Conservation (phyloP, 2,113 vertebrate genomes). For the Centrocercus urophasianus region DNA sequence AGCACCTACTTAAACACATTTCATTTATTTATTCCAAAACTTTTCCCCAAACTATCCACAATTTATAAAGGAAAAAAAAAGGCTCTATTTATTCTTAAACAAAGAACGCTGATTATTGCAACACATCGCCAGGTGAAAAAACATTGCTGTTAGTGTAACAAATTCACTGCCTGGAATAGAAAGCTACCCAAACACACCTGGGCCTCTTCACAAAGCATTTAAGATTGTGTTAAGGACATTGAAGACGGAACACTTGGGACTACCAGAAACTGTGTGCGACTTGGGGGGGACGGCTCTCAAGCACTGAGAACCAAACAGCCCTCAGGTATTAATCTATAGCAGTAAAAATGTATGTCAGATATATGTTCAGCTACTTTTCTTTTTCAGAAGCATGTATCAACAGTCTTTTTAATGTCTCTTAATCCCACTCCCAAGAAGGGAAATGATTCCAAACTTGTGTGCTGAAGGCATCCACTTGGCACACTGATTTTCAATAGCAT, state of each 20-base stretch:
- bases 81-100: neutral
- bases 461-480: neutral
- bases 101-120: neutral
- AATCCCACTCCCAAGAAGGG: neutral
- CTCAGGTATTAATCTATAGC: neutral
- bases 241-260: slow-evolving; percentile 59
- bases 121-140: slow-evolving; percentile 64
- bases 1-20: neutral
- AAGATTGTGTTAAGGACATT: slow-evolving; percentile 58
- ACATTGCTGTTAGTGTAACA: slow-evolving; percentile 71
- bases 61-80: neutral
- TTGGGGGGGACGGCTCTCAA: neutral
- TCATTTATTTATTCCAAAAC: slow-evolving; percentile 2
- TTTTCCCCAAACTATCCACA: neutral
- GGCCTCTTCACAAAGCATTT: slow-evolving; percentile 63
- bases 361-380: neutral
- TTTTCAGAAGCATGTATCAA: neutral
- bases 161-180: slow-evolving; percentile 52
- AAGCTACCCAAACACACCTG: slow-evolving; percentile 66
- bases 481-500: rapidly evolving
- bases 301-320: neutral
- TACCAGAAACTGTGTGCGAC: neutral
- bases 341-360: neutral
- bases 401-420: rapidly evolving
- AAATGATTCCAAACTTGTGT: neutral